Evolutionary conservation across 2,113 vertebrate species (phyloP).

Genomic region (Mustelus asterias): DNA sequence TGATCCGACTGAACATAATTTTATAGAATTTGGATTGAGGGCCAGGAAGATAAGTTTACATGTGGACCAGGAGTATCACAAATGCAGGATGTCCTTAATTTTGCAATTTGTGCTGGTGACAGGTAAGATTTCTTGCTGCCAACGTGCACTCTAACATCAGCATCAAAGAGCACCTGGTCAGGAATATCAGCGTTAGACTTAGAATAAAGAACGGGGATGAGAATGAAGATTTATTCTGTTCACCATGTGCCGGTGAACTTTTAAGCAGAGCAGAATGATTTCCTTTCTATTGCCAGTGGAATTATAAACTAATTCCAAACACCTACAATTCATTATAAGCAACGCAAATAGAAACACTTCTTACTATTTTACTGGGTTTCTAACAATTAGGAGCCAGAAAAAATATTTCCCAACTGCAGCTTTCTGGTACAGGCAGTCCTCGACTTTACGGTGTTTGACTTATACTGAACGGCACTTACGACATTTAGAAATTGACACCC

Average conservation of each 20-base stretch:
- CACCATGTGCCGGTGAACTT: neutral
- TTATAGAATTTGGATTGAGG: neutral
- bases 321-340: neutral
- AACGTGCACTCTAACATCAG: neutral
- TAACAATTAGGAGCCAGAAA: neutral
- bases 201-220: neutral
- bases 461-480: no score
- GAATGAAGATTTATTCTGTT: neutral
- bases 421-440: neutral
- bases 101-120: neutral
- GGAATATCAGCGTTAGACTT: neutral
- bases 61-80: neutral
- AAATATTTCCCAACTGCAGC: neutral
- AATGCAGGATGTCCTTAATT: neutral
- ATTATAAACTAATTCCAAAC: neutral
- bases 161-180: neutral
- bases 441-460: neutral
- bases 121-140: neutral
- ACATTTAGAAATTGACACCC: no score
- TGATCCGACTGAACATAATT: neutral
- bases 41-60: neutral
- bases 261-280: neutral
- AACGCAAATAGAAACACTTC: neutral
- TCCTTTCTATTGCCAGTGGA: neutral
- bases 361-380: neutral